A percentile compares a stretch with the other conserved stretches of the same genome.
phyloP scores from a whole-genome alignment of 1,140 invertebrate species.

The Diorhabda elongata region DNA sequence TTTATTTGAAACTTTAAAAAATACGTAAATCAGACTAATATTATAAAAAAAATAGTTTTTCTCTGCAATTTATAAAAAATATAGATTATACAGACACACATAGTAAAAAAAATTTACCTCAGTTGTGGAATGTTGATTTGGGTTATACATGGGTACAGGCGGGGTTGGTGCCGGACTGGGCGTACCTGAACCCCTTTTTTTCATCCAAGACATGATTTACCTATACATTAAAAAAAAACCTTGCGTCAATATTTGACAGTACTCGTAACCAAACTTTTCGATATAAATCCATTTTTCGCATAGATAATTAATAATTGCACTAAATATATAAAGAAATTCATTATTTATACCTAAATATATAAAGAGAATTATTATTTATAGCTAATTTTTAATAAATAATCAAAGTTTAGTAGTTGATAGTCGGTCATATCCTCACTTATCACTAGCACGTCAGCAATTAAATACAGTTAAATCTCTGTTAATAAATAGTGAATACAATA shows the following conservation, averaged over 20 bases:
- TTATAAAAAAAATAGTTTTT: slow-evolving; percentile 1
- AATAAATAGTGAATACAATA: not conserved
- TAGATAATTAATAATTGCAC: not conserved
- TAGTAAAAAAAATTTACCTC: slow-evolving; percentile 28
- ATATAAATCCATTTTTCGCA: not conserved
- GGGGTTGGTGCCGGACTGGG: slow-evolving; percentile 32
- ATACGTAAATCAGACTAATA: too few species aligned
- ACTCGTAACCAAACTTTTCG: slow-evolving; percentile 11
- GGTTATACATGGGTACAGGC: slow-evolving; percentile 41
- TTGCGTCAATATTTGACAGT: slow-evolving; percentile 3
- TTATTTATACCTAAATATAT: not conserved
- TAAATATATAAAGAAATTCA: not conserved
- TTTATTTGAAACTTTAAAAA: too few species aligned
- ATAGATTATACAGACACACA: not conserved
- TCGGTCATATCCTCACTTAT: not conserved
- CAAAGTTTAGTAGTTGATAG: not conserved
- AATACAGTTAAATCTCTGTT: not conserved
- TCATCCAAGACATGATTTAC: slow-evolving; percentile 43
- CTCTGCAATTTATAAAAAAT: not conserved
- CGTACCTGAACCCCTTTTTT: slow-evolving; percentile 32
- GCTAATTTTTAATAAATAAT: too few species aligned
- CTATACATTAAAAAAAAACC: not conserved
- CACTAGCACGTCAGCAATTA: not conserved
- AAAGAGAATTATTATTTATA: too few species aligned
- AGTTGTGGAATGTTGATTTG: slow-evolving; percentile 42